Conservation (phyloP, 2,113 vertebrate genomes). For the Deroptyus accipitrinus region DNA sequence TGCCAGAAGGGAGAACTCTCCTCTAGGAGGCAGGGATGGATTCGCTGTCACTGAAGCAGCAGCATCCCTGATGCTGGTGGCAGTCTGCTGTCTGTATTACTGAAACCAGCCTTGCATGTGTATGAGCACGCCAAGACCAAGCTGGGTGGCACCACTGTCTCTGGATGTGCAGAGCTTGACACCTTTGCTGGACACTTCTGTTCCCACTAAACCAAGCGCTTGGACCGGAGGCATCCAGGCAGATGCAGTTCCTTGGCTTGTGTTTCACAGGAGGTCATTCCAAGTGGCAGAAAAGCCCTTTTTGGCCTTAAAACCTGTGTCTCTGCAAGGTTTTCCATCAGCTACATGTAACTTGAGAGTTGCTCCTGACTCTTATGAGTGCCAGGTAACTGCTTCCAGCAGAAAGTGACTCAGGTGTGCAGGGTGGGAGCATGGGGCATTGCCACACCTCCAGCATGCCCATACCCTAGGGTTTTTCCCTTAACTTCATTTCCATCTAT, state of each 20-base stretch:
- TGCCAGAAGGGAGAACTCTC: neutral
- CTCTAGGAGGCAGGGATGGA: neutral
- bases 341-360: neutral
- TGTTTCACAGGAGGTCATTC: neutral
- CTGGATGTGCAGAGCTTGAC: neutral
- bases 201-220: neutral
- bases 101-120: neutral
- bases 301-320: neutral
- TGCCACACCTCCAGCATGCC: neutral
- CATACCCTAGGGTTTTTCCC: neutral
- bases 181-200: neutral
- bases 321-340: neutral
- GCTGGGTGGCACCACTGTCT: neutral
- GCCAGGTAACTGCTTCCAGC: neutral
- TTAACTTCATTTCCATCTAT: neutral
- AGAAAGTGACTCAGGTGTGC: neutral
- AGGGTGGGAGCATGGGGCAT: neutral
- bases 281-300: neutral
- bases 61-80: rapidly evolving
- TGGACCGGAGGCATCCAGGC: neutral
- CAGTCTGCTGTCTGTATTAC: neutral
- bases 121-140: neutral
- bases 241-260: neutral
- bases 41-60: neutral
- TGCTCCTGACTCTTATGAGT: neutral